Evolutionary conservation across 2,888 invertebrate genomes (phyloP).

Genomic region (Agrochola litura): DNA sequence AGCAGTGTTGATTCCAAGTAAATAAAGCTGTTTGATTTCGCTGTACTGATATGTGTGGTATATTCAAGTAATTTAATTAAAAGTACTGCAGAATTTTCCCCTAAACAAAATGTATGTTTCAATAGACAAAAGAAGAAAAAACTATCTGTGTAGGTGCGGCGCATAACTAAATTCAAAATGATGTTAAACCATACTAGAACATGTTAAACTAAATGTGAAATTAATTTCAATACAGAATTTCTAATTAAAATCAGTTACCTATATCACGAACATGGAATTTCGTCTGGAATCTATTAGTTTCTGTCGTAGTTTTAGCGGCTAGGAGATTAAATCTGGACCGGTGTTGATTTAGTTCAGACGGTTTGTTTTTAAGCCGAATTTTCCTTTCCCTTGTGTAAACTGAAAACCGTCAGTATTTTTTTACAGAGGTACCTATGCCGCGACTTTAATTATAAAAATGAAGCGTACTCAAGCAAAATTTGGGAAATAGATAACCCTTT

Average conservation of each 20-base stretch:
- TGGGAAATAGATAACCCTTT: background rate
- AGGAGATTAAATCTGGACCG: background rate
- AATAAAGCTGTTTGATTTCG: background rate
- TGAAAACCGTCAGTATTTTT: background rate
- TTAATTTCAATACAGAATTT: constrained; percentile 8
- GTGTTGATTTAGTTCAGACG: background rate
- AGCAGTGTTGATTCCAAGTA: background rate
- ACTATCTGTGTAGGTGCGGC: background rate
- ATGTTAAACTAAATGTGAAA: constrained; percentile 12
- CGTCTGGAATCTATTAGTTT: background rate
- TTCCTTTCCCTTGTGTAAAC: background rate
- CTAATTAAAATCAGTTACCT: constrained; percentile 1
- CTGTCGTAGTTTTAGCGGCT: background rate
- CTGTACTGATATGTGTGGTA: background rate
- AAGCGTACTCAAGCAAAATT: background rate
- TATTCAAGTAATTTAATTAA: background rate
- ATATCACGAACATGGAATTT: background rate
- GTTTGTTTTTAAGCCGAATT: background rate
- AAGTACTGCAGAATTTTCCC: background rate
- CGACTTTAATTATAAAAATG: background rate
- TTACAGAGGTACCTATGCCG: no score
- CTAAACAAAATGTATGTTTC: background rate
- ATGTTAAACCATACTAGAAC: constrained; percentile 2
- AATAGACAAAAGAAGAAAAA: background rate
- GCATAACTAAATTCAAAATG: background rate